These are phyloP conservation scores for Eutrigla gurnardus DNA, from an alignment of 2,797 vertebrate genomes.

Conservation along the genomic window DNA sequence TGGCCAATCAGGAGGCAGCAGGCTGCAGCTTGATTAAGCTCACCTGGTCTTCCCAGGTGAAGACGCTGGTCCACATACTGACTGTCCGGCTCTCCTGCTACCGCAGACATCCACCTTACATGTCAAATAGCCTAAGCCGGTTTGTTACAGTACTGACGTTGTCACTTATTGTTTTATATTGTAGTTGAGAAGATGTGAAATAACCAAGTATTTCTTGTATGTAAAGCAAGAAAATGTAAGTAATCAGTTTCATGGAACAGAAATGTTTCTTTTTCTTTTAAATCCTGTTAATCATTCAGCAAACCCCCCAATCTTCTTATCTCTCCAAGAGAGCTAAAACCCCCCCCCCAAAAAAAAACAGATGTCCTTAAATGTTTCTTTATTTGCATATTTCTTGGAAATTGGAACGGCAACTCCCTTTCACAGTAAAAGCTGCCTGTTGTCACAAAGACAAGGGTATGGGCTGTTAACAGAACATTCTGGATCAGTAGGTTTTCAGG, in stretches of 20 bases:
- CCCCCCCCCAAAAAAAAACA: not conserved
- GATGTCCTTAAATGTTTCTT: not conserved
- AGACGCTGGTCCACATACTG: too few species aligned
- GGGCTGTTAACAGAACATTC: not conserved
- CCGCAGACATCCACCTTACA: too few species aligned
- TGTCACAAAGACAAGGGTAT: not conserved
- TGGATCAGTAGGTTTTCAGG: not conserved
- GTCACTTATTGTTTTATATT: too few species aligned
- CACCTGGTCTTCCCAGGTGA: too few species aligned
- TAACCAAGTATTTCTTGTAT: not conserved
- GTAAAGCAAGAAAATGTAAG: not conserved
- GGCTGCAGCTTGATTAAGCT: too few species aligned
- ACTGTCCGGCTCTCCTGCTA: too few species aligned
- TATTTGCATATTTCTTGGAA: not conserved
- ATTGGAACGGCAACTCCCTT: not conserved
- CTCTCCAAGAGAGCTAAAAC: not conserved
- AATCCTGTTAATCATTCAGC: not conserved
- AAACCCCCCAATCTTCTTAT: not conserved
- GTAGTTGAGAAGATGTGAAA: not conserved
- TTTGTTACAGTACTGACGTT: too few species aligned
- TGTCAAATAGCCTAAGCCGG: too few species aligned
- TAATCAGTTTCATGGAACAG: not conserved
- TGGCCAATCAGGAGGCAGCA: too few species aligned
- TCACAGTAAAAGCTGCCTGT: constrained; percentile 5
- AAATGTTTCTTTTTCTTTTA: not conserved